phyloP scores from a whole-genome alignment of 2,113 vertebrate genomes.

The Nyctereutes procyonoides region DNA sequence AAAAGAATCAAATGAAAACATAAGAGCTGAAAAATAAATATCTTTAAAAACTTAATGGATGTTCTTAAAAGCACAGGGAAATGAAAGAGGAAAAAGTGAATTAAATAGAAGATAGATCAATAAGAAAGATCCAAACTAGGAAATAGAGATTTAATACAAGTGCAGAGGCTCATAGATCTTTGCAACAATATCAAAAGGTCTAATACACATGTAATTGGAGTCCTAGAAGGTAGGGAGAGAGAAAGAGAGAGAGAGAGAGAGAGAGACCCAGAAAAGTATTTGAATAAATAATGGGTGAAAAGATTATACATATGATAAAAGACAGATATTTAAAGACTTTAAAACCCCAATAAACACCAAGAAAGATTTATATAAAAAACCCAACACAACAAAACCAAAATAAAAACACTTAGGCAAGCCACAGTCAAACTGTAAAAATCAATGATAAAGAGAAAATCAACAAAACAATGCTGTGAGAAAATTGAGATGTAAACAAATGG shows the following conservation, averaged over 20 bases:
- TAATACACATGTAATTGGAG: background rate
- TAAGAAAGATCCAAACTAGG: background rate
- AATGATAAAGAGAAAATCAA: slow-evolving; percentile 18
- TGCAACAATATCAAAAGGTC: background rate
- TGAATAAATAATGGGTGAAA: background rate
- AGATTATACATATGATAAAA: slow-evolving; percentile 10
- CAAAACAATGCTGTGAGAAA: background rate
- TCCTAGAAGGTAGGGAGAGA: background rate
- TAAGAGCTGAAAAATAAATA: background rate
- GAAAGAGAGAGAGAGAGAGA: background rate
- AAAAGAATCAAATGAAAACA: background rate
- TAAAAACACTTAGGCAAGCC: background rate
- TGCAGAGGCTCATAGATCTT: background rate
- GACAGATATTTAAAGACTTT: background rate
- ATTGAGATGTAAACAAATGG: background rate
- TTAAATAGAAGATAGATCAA: background rate
- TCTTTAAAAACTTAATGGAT: background rate
- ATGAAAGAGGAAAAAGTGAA: background rate
- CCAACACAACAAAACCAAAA: background rate
- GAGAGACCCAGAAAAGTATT: background rate
- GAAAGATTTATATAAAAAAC: background rate
- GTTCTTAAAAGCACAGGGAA: background rate
- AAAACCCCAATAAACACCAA: background rate
- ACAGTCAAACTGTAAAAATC: slow-evolving; percentile 21
- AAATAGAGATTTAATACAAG: background rate